Percentiles rank a stretch among this genome's conserved stretches.
Evolutionary conservation across 2,113 vertebrate genomes (phyloP).

Genomic region (Serranochromis macrocephalus): DNA sequence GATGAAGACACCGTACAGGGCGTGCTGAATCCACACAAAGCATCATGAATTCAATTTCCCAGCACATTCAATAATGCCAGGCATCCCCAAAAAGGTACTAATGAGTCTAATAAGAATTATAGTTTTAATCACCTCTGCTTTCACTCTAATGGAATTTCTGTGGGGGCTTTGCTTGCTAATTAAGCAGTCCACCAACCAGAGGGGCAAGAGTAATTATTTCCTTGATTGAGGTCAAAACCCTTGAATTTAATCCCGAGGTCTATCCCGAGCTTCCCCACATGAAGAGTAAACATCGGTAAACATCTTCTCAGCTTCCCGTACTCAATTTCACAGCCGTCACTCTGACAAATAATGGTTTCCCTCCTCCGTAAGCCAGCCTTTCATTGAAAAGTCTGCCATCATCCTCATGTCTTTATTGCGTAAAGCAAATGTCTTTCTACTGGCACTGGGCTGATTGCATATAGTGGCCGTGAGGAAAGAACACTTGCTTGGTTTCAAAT

Average conservation of each 20-base stretch:
- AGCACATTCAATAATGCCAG: constrained; percentile 17
- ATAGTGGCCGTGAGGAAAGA: background rate
- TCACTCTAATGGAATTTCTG: constrained; percentile 47
- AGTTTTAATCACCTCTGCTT: constrained; percentile 51
- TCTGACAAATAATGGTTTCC: background rate
- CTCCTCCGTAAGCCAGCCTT: background rate
- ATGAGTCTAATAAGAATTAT: constrained; percentile 39
- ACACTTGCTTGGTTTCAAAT: background rate
- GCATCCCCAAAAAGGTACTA: constrained; percentile 8
- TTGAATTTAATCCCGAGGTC: constrained; percentile 53
- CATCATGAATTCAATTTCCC: background rate
- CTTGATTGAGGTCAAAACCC: constrained; percentile 67
- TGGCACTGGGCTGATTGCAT: background rate
- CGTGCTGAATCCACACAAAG: background rate
- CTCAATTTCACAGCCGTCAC: constrained; percentile 24
- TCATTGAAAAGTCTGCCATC: background rate
- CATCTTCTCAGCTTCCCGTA: background rate
- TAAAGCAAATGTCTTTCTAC: background rate
- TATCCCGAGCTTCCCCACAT: constrained; percentile 9
- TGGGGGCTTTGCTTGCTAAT: constrained; percentile 53
- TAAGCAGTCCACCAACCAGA: constrained; percentile 46
- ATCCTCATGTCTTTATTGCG: background rate
- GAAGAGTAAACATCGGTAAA: constrained; percentile 33
- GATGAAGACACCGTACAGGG: background rate
- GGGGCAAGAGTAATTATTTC: constrained; percentile 64